Conservation (phyloP, 23 tunicate species). For the Ciona savignyi region DNA sequence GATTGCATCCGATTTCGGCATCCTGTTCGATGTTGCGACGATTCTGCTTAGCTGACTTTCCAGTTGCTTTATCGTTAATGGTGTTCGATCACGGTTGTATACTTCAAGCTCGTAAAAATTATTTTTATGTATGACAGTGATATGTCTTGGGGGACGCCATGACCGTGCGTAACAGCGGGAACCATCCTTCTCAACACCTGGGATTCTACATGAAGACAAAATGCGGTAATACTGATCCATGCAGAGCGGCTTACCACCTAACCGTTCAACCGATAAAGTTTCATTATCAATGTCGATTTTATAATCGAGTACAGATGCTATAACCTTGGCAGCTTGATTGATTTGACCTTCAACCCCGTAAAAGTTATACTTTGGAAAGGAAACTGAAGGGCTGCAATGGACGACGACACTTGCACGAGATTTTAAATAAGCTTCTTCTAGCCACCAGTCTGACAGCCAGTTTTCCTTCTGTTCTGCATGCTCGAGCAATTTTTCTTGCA, state of each 20-base stretch:
- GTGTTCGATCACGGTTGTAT: conserved; percentile 53
- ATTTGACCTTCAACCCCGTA: conserved; percentile 56
- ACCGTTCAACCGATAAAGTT: conserved; percentile 54
- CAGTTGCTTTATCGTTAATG: conserved; percentile 37
- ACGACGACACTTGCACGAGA: conserved; percentile 68
- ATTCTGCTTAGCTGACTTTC: conserved; percentile 63
- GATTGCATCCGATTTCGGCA: conserved; percentile 1
- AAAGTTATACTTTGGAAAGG: conserved; percentile 72
- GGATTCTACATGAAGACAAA: conserved; percentile 75
- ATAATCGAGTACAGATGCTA: conserved; percentile 50
- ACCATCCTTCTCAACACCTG: conserved; percentile 47
- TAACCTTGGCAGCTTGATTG: conserved; percentile 78
- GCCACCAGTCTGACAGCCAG: conserved; percentile 89
- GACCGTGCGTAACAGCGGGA: conserved; percentile 38
- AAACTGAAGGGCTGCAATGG: too few species aligned
- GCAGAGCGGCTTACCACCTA: too few species aligned
- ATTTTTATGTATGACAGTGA: conserved; percentile 57
- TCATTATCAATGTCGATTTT: conserved; percentile 70
- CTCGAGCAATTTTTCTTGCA: conserved; percentile 47
- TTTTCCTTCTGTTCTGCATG: conserved; percentile 50
- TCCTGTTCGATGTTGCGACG: conserved; percentile 13
- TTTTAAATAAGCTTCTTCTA: too few species aligned
- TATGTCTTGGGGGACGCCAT: conserved; percentile 65
- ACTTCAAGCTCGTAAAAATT: conserved; percentile 58
- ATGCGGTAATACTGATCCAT: conserved; percentile 82